phyloP scores from a whole-genome alignment of 2,113 vertebrate species.

The Myrmecobius fasciatus region DNA sequence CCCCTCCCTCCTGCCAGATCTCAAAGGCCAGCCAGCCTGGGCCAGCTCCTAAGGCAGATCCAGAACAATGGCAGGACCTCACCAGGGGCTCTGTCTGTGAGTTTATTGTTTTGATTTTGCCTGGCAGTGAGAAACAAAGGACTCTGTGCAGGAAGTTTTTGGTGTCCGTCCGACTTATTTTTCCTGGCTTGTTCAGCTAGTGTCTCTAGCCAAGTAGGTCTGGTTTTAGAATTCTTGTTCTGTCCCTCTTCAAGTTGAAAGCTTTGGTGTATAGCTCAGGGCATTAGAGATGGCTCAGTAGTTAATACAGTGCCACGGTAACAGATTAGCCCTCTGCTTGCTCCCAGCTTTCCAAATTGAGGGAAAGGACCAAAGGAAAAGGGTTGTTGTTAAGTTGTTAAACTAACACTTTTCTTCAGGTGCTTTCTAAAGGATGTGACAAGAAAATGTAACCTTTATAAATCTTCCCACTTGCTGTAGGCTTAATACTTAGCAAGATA shows the following conservation, averaged over 20 bases:
- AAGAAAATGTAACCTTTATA: slow-evolving; percentile 57
- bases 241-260: background rate
- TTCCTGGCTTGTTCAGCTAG: background rate
- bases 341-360: background rate
- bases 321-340: background rate
- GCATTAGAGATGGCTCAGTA: slow-evolving; percentile 2
- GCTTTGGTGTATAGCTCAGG: slow-evolving; percentile 1
- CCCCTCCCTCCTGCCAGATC: background rate
- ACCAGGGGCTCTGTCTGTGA: background rate
- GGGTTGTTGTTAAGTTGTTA: background rate
- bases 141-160: background rate
- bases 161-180: background rate
- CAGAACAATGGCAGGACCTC: background rate
- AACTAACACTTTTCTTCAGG: background rate
- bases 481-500: slow-evolving; percentile 66
- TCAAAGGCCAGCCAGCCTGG: slow-evolving; percentile 1
- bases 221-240: background rate
- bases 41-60: background rate
- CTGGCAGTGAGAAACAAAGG: background rate
- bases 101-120: background rate
- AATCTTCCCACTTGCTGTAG: slow-evolving; percentile 57
- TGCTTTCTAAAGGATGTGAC: slow-evolving; percentile 28
- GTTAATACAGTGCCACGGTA: background rate
- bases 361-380: background rate
- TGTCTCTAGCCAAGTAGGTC: background rate